Evolutionary conservation across 2,888 invertebrate genomes (phyloP).

Genomic region (Acanthosepion esculentum): DNA sequence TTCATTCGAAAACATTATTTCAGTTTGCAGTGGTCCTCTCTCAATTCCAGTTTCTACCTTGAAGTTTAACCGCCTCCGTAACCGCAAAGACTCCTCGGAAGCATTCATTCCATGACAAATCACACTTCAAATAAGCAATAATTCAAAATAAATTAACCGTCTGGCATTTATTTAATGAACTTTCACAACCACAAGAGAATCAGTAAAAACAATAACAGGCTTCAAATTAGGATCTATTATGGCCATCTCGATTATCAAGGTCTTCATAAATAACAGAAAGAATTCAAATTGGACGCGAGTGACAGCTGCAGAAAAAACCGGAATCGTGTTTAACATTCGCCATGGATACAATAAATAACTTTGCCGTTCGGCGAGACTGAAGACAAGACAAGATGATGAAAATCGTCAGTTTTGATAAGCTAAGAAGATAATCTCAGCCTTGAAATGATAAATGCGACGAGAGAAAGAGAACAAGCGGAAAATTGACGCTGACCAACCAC

Average conservation of each 20-base stretch:
- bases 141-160: constrained; percentile 8
- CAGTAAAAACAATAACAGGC: neutral
- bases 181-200: neutral
- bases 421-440: neutral
- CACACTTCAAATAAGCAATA: neutral
- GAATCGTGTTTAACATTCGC: neutral
- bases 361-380: neutral
- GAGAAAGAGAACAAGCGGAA: neutral
- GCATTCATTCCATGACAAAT: neutral
- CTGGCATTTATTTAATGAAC: constrained; percentile 5
- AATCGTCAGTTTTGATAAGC: neutral
- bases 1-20: too few species aligned
- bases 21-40: too few species aligned
- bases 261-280: constrained; percentile 1
- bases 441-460: constrained; percentile 6
- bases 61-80: neutral
- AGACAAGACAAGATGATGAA: constrained; percentile 22
- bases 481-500: neutral
- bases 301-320: constrained; percentile 20
- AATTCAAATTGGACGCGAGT: neutral
- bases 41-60: neutral
- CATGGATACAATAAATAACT: neutral
- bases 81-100: neutral
- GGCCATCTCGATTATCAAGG: constrained; percentile 33
- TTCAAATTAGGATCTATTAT: neutral